These are phyloP conservation scores for Saturnia japonica DNA, from an alignment of 2,888 invertebrate genomes.

Conservation along the genomic window DNA sequence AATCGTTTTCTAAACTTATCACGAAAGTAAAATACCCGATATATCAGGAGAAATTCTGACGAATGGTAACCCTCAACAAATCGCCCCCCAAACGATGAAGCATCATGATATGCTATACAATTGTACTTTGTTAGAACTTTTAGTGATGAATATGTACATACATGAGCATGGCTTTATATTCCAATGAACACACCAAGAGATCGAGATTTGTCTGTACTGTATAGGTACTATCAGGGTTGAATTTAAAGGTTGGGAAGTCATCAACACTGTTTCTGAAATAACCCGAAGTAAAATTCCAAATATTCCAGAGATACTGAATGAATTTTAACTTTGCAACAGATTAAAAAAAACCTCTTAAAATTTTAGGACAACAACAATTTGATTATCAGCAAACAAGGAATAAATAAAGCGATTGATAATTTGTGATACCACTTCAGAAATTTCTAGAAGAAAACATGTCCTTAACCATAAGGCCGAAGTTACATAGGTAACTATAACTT, in stretches of 20 bases:
- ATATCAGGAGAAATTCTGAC: not conserved
- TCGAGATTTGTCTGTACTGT: not conserved
- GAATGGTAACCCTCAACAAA: not conserved
- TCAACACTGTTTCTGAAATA: not conserved
- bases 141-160: not conserved
- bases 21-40: slow-evolving; percentile 14
- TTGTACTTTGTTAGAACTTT: slow-evolving; percentile 1
- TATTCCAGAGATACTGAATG: not conserved
- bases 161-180: not conserved
- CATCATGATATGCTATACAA: slow-evolving; percentile 8
- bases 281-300: not conserved
- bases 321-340: not conserved
- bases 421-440: not conserved
- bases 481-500: not conserved
- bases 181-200: not conserved
- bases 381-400: not conserved
- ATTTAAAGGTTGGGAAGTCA: not conserved
- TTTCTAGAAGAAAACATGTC: not conserved
- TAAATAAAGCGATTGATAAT: not conserved
- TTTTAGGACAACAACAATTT: not conserved
- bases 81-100: not conserved
- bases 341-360: not conserved
- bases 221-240: not conserved
- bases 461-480: not conserved
- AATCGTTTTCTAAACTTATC: slow-evolving; percentile 51